Base-by-base conservation (phyloP, 2,797 vertebrate genomes). In the Muraenolepis orangiensis region DNA sequence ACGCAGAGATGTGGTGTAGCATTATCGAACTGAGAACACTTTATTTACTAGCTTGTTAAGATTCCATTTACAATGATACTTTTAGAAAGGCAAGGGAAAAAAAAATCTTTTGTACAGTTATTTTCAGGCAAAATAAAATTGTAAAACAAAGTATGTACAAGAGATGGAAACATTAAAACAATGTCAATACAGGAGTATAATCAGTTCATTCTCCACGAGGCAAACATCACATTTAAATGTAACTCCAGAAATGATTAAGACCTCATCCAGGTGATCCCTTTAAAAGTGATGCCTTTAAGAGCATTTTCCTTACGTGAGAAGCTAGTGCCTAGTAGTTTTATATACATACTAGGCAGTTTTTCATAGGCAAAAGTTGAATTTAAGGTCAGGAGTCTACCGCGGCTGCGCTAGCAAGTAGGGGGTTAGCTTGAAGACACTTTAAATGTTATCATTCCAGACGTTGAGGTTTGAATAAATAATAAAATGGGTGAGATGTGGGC, bases 21-120 rank as follows among this genome's bases (percentile, higher is more conserved):
- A 70, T 74, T 3, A 12, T 72, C 66, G 34, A 85, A 85, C 75
- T 84, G 79, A 85, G 89, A 92, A 90, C 87, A 83, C 91, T 94
- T 94, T 93, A 93, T 93, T 93, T 88, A 90, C 88, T 93, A 92
- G 85, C 87, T 87, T 91, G 92, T 91, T 92, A 91, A 91, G 87
- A 85, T 89, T 86, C 79, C 81, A 91, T 91, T 90, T 91, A 91
- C 90, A 93, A 84, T 86, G 75, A 89, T 87, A 51, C 76, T 87
- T 90, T 92, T 88, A 90, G 86, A 91, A 92, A 91, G 86, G 87
- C 86, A 75, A 82, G 28, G 42, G 78, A 78, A 81, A 88, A 81
- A 88, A 89, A 84, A 86, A 84, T 85, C 73, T 82, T 92, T 91
- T 94, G 89, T 93, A 94, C 91, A 94, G 88, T 89, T 92, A 89